Conservation (phyloP, 2,888 invertebrate species). For the Isotomurus palustris region DNA sequence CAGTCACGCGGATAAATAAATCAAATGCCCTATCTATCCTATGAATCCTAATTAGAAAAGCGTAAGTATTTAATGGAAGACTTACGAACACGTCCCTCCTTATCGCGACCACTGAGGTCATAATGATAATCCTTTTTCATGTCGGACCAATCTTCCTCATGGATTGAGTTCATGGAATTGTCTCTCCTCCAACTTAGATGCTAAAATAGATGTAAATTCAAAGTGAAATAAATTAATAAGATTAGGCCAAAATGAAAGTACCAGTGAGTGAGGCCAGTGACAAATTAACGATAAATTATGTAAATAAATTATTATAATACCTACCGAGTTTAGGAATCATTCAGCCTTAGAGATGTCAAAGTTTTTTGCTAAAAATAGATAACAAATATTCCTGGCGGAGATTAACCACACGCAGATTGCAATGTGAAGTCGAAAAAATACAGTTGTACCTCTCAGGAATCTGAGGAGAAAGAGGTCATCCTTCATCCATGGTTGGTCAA, state of each 20-base stretch:
- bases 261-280: too few species aligned
- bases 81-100: not conserved
- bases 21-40: not conserved
- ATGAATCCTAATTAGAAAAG: not conserved
- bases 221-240: too few species aligned
- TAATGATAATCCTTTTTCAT: not conserved
- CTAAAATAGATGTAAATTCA: too few species aligned
- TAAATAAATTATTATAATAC: not conserved
- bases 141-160: constrained; percentile 1
- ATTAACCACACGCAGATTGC: not conserved
- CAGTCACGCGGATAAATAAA: not conserved
- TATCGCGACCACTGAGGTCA: too few species aligned
- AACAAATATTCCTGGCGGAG: too few species aligned
- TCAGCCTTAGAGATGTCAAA: not conserved
- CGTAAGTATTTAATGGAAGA: not conserved
- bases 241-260: too few species aligned
- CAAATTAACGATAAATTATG: too few species aligned
- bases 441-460: not conserved
- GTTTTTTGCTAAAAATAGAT: not conserved
- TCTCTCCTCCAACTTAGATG: not conserved
- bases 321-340: not conserved
- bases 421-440: not conserved
- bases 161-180: not conserved
- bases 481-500: not conserved
- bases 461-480: not conserved